phyloP scores from a whole-genome alignment of 1,140 invertebrate species.

The Vanessa atalanta region DNA sequence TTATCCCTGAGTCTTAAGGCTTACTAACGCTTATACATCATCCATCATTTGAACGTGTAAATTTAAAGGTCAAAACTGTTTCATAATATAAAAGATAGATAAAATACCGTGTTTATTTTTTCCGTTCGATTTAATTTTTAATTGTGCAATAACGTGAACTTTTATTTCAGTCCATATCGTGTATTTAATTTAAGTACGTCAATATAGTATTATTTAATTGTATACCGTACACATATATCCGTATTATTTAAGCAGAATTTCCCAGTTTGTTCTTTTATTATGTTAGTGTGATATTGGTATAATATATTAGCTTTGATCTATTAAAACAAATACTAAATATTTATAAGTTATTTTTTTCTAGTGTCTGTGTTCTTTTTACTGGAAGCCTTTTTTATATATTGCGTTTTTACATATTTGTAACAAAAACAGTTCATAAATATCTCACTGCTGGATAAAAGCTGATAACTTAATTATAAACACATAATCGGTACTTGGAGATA shows the following conservation, averaged over 20 bases:
- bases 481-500: neutral
- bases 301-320: neutral
- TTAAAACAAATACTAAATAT: too few relatives aligned
- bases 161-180: neutral
- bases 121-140: neutral
- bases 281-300: neutral
- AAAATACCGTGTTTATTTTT: neutral
- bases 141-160: neutral
- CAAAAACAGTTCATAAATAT: too few relatives aligned
- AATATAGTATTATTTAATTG: slow-evolving; percentile 1
- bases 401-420: too few relatives aligned
- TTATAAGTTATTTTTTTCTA: too few relatives aligned
- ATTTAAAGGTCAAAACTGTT: slow-evolving; percentile 3
- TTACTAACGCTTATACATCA: neutral
- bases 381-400: too few relatives aligned
- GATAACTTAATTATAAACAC: too few relatives aligned
- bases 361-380: too few relatives aligned
- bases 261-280: neutral
- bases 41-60: neutral
- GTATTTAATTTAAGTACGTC: neutral
- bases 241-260: neutral
- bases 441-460: too few relatives aligned
- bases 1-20: neutral
- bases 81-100: neutral
- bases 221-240: neutral